Percentiles rank a stretch among this genome's conserved stretches.
phyloP scores from a whole-genome alignment of 1,140 invertebrate species.

The Mizuhopecten yessoensis region DNA sequence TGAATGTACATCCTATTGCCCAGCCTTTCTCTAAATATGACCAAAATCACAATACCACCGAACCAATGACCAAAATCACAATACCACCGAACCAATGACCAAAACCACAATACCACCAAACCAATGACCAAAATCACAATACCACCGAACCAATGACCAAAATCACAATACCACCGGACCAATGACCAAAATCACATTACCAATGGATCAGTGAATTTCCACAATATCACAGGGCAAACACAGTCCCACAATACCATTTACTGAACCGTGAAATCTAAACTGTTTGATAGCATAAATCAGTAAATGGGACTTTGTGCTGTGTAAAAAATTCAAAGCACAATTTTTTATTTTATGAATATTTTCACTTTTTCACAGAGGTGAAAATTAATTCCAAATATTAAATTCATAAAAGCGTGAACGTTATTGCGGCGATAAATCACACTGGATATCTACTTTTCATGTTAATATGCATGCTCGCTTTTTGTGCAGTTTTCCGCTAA shows the following conservation, averaged over 20 bases:
- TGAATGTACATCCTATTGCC: background rate
- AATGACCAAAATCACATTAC: background rate
- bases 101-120: background rate
- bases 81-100: background rate
- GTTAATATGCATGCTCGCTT: conserved; percentile 7
- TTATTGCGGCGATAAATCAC: conserved; percentile 8
- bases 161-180: background rate
- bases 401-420: conserved; percentile 13
- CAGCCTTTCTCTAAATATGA: background rate
- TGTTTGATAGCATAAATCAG: conserved; percentile 7
- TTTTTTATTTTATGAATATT: conserved; percentile 28
- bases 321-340: background rate
- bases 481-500: conserved; percentile 38
- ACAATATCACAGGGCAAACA: background rate
- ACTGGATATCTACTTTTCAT: background rate
- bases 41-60: background rate
- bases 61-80: background rate
- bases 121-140: background rate
- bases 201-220: background rate
- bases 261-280: background rate
- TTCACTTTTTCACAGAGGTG: background rate
- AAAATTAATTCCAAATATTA: conserved; percentile 17
- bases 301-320: background rate
- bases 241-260: background rate
- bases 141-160: background rate